A percentile compares a stretch with the other conserved stretches of the same genome.
phyloP scores from a whole-genome alignment of 2,113 vertebrate genomes.

The Hylia prasina region DNA sequence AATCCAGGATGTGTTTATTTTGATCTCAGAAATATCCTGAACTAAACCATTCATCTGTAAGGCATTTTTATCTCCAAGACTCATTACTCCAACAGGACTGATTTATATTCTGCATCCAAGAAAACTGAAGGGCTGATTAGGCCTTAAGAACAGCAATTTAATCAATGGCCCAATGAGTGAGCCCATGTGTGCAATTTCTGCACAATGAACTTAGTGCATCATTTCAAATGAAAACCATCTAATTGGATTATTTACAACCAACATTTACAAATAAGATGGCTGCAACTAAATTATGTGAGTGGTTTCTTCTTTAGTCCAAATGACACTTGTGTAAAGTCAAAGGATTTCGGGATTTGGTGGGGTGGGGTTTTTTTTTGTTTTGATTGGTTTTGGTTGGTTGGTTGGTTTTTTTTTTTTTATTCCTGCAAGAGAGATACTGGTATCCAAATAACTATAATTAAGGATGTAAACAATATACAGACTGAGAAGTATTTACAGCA shows the following conservation, averaged over 20 bases:
- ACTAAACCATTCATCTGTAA: background rate
- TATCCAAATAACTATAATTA: constrained; percentile 45
- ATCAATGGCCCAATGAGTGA: background rate
- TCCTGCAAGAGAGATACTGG: background rate
- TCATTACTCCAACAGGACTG: background rate
- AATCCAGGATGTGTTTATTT: background rate
- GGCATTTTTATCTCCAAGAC: background rate
- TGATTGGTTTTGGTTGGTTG: background rate
- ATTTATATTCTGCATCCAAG: background rate
- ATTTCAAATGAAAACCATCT: background rate
- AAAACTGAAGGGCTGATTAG: background rate
- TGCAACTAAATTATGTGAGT: background rate
- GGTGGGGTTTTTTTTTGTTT: too few relatives aligned
- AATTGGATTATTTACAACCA: constrained; percentile 11
- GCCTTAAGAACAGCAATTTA: background rate
- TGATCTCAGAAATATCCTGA: background rate
- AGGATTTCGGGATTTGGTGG: background rate
- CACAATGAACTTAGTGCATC: background rate
- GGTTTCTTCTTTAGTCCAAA: constrained; percentile 5
- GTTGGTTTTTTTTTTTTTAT: background rate
- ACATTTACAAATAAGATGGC: constrained; percentile 14
- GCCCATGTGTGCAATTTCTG: background rate
- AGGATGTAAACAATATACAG: background rate
- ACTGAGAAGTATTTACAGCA: constrained; percentile 20
- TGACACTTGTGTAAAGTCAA: background rate